A percentile compares a stretch with the other conserved stretches of the same genome.
Evolutionary conservation across 2,797 vertebrate genomes (phyloP).

Genomic region (Threskiornis aethiopicus): DNA sequence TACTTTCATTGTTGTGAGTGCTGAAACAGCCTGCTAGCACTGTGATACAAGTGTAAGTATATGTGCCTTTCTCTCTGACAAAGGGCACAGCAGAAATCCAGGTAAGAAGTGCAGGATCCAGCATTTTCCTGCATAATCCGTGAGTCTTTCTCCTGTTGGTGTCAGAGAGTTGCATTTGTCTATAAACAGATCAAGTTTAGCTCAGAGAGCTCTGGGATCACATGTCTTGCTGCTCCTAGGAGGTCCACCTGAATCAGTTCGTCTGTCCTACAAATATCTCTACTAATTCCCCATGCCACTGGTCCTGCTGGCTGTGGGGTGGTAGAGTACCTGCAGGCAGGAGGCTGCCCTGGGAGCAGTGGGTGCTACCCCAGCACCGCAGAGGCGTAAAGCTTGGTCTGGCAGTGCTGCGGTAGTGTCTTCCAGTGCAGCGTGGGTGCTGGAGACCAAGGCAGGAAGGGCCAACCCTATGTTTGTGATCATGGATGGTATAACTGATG

Average conservation of each 20-base stretch:
- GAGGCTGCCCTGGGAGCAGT: background rate
- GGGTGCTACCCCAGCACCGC: too few species aligned
- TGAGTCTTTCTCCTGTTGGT: background rate
- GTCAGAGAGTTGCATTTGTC: background rate
- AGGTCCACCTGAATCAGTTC: background rate
- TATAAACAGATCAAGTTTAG: background rate
- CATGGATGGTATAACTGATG: background rate
- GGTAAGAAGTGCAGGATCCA: background rate
- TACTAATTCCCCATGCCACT: background rate
- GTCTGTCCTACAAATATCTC: background rate
- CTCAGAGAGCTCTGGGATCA: background rate
- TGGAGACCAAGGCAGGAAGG: background rate
- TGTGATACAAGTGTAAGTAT: accelerated
- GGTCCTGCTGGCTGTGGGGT: background rate
- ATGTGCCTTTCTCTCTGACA: background rate
- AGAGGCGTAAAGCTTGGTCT: background rate
- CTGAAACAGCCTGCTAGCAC: background rate
- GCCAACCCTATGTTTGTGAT: background rate
- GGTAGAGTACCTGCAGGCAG: background rate
- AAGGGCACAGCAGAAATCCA: background rate
- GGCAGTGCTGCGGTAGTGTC: accelerated
- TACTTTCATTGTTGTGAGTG: background rate
- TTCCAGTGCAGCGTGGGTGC: accelerated
- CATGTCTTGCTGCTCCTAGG: background rate
- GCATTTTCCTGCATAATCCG: background rate